Conservation (phyloP, 2,888 invertebrate species). For the Byasa hedistus region DNA sequence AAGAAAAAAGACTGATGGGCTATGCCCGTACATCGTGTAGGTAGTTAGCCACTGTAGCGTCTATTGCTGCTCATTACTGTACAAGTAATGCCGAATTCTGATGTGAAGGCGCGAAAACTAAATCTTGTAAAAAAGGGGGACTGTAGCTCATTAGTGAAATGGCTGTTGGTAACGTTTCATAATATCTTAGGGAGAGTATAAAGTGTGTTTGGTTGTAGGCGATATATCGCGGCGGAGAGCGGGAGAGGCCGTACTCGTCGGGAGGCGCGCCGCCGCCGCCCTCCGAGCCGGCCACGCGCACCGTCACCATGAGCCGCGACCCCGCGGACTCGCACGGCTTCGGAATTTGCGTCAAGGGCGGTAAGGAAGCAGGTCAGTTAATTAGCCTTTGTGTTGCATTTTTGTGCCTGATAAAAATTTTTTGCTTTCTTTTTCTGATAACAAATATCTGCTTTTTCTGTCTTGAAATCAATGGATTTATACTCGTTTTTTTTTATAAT, state of each 20-base stretch:
- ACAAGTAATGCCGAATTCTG: too few relatives aligned
- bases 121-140: too few relatives aligned
- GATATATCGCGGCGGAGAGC: constrained; percentile 78
- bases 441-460: not conserved
- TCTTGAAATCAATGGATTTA: not conserved
- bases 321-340: constrained; percentile 91
- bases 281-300: constrained; percentile 89
- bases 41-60: too few relatives aligned
- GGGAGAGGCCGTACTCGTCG: constrained; percentile 79
- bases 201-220: constrained; percentile 46
- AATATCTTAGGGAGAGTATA: not conserved
- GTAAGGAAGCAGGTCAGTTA: constrained; percentile 89
- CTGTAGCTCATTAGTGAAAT: too few relatives aligned
- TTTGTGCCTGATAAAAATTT: not conserved
- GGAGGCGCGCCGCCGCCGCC: constrained; percentile 81
- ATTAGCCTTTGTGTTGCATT: constrained; percentile 24
- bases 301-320: constrained; percentile 92
- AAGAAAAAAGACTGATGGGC: too few relatives aligned
- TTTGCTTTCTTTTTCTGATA: constrained; percentile 1
- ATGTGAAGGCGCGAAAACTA: too few relatives aligned
- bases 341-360: constrained; percentile 95
- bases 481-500: not conserved
- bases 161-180: too few relatives aligned
- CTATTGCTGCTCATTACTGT: too few relatives aligned
- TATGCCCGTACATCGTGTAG: too few relatives aligned